A percentile compares a stretch with the other conserved stretches of the same genome.
Conservation (phyloP, 2,113 vertebrate genomes). For the Equus przewalskii region DNA sequence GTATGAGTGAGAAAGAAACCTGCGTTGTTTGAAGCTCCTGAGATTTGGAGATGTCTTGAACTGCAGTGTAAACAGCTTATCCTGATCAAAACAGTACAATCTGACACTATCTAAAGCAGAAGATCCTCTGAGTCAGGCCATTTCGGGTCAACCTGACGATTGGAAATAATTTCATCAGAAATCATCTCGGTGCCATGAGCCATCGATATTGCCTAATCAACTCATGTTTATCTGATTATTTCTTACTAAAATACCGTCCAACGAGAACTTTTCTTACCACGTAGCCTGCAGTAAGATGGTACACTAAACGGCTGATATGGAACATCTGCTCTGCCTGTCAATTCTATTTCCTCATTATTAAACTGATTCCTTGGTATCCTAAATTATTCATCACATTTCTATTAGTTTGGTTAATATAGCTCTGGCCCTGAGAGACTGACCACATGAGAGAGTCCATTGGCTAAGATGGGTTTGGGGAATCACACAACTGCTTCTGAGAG, state of each 20-base stretch:
- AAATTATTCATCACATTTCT: not conserved
- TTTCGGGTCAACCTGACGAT: not conserved
- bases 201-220: not conserved
- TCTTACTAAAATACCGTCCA: not conserved
- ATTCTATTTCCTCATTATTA: not conserved
- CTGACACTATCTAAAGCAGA: not conserved
- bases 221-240: not conserved
- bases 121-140: not conserved
- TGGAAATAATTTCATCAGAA: not conserved
- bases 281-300: not conserved
- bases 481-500: not conserved
- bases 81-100: not conserved
- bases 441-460: not conserved
- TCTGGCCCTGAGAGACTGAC: not conserved
- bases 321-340: not conserved
- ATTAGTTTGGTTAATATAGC: not conserved
- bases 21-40: not conserved
- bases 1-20: not conserved
- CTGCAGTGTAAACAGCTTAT: not conserved
- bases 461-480: not conserved
- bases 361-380: not conserved
- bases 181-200: not conserved
- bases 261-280: not conserved
- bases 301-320: not conserved
- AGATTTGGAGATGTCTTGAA: not conserved